A percentile compares a stretch with the other conserved stretches of the same genome.
These are phyloP conservation scores for Pseudochirops corinnae DNA, from an alignment of 2,797 vertebrate genomes.

Conservation along the genomic window DNA sequence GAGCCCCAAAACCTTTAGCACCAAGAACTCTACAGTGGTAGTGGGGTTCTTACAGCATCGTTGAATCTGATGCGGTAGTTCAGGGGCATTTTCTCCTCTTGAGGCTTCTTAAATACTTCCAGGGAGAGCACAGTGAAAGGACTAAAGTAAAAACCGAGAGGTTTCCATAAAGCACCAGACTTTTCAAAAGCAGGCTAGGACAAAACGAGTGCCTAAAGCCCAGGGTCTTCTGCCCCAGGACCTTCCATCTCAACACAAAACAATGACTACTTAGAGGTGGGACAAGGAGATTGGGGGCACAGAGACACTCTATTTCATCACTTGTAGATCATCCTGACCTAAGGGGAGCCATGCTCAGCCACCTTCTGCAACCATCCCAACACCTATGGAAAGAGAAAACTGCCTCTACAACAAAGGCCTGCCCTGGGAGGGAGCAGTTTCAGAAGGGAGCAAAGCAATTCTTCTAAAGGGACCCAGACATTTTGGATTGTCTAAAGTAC, in stretches of 20 bases:
- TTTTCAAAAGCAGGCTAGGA: neutral
- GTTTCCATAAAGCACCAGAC: neutral
- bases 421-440: neutral
- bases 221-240: neutral
- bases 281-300: neutral
- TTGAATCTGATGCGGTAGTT: neutral
- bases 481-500: neutral
- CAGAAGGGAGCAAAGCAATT: neutral
- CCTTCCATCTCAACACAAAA: neutral
- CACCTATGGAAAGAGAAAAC: neutral
- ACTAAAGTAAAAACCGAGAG: neutral
- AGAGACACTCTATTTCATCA: neutral
- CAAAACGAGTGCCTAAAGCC: neutral
- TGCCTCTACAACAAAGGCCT: neutral
- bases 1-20: neutral
- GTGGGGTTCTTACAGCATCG: neutral
- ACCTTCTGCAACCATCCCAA: neutral
- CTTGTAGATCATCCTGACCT: neutral
- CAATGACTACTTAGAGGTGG: neutral
- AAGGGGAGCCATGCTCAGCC: neutral
- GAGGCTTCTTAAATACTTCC: neutral
- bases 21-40: neutral
- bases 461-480: neutral
- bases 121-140: neutral
- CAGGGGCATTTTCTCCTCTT: neutral